Base-by-base conservation (phyloP, 2,113 vertebrate species). In the Bujurquina vittata region DNA sequence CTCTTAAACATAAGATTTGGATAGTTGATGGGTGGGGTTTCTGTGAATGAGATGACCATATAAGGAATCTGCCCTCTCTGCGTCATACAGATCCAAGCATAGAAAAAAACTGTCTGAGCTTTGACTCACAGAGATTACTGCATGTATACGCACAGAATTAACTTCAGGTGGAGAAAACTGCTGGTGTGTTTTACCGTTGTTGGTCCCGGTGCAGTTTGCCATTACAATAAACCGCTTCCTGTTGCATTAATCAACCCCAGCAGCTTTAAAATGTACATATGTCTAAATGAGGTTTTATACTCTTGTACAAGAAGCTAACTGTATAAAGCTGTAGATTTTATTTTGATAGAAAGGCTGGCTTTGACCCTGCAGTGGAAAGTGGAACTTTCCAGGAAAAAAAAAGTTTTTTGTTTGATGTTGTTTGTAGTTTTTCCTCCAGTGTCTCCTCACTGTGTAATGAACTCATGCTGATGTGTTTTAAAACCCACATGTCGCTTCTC, bases 281-380 rank as follows among this genome's bases (percentile, higher is more conserved):
- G 63, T 85, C 49, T 8, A 58, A 73, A 52, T 88, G 55, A 81
- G 82, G 46, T 87, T 90, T 89, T 86, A 40, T 88, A 86, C 43
- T 20, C 76, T 54, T 84, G 75, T 88, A 74, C 3, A 56, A 79
- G 79, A 89, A 79, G n/a, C 23, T n/a, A 18, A 84, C 18, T 80
- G 67, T 91, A 77, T 2, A 85, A 85, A 88, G 84, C 75, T 79
- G 87, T 80, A 83, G 86, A 86, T 82, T 78, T 52, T 91, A 91
- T 89, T 89, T 89, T 92, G 58, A 63, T 90, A 87, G 77, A 61
- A 4, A 55, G 31, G 18, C 7, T 8, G 18, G 1, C 46, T 49
- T 43, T 46, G 17, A 20, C 6, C 33, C 37, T 43, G n/a, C 11
- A 7, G 4, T 17, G 31, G 22, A 43, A 72, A 54, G 43, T 72